Evolutionary conservation across 2,797 vertebrate genomes (phyloP).

Genomic region (Eupleurogrammus muticus): DNA sequence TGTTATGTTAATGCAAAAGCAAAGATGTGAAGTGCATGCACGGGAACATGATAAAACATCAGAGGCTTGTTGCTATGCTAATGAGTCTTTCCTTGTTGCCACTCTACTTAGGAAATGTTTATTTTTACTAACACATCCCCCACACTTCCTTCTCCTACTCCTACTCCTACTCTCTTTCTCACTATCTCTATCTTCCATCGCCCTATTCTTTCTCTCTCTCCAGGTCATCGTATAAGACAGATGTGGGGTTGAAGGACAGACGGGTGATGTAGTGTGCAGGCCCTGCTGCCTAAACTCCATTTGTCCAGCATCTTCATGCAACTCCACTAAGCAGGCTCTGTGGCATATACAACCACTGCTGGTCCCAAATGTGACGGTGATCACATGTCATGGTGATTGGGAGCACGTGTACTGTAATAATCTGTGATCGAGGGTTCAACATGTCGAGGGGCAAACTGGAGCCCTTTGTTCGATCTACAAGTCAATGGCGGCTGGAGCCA

Average conservation of each 20-base stretch:
- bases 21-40: slow-evolving; percentile 55
- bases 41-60: slow-evolving; percentile 64
- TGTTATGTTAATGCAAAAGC: slow-evolving; percentile 46
- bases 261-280: slow-evolving; percentile 25
- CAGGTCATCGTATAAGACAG: slow-evolving; percentile 59
- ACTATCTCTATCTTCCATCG: slow-evolving; percentile 38
- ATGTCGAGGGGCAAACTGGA: slow-evolving; percentile 60
- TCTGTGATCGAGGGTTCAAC: slow-evolving; percentile 58
- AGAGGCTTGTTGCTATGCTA: slow-evolving; percentile 72
- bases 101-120: slow-evolving; percentile 68
- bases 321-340: slow-evolving; percentile 21
- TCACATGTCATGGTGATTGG: slow-evolving; percentile 52
- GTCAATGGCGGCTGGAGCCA: slow-evolving; percentile 66
- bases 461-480: slow-evolving; percentile 62
- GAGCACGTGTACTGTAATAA: slow-evolving; percentile 46
- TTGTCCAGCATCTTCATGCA: slow-evolving; percentile 29
- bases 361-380: slow-evolving; percentile 57
- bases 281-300: slow-evolving; percentile 18
- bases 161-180: slow-evolving; percentile 33
- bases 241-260: slow-evolving; percentile 53
- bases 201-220: slow-evolving; percentile 44
- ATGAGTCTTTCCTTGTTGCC: slow-evolving; percentile 63
- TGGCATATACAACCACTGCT: slow-evolving; percentile 31
- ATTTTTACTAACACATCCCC: slow-evolving; percentile 65
- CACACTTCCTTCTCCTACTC: slow-evolving; percentile 53